Base-by-base conservation (phyloP, 2,113 vertebrate species). In the Toxostoma redivivum region DNA sequence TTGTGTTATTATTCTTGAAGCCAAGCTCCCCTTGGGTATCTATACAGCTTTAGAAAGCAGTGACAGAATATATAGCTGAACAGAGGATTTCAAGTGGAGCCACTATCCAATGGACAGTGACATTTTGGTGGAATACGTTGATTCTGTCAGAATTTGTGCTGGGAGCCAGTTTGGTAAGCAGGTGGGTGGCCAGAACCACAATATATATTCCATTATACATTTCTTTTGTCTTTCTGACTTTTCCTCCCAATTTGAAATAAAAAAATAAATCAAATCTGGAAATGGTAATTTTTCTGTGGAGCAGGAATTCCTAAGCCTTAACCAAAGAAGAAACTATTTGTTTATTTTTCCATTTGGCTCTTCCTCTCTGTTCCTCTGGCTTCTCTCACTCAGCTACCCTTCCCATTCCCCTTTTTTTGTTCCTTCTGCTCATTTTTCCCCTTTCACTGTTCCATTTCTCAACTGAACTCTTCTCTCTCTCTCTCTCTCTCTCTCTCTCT, bases 321-420 rank as follows among this genome's bases (percentile, higher is more conserved):
- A 94, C 94, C 82, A 90, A 90, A 92, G 84, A 82, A 83, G 64
- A 93, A 91, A 93, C 67, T 86, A 73, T 93, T 95, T 93, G 54
- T 87, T 95, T 91, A 35, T 89, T 96, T 95, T 96, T 94, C 90
- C 87, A 77, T 77, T 95, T 87, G 87, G 81, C 84, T 93, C 62
- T 93, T 94, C 65, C 78, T 88, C 50, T 73, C 54, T 80, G 19
- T 90, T 94, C 85, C 64, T 86, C 71, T 95, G 90, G 76, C 88
- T 88, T 90, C 74, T 92, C n/a, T 95, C 58, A 53, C 53, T 86
- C 79, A 90, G n/a, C 58, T 67, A 54, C 25, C 35, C 88, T 88
- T 86, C 35, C 45, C 33, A 65, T 54, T 93, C 62, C 42, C 37
- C 10, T 15, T 73, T 86, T 95, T 95, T 67, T 92, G 23, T 73